A percentile compares a stretch with the other conserved stretches of the same genome.
phyloP scores from a whole-genome alignment of 2,113 vertebrate genomes.

The Gasterosteus nipponicus region DNA sequence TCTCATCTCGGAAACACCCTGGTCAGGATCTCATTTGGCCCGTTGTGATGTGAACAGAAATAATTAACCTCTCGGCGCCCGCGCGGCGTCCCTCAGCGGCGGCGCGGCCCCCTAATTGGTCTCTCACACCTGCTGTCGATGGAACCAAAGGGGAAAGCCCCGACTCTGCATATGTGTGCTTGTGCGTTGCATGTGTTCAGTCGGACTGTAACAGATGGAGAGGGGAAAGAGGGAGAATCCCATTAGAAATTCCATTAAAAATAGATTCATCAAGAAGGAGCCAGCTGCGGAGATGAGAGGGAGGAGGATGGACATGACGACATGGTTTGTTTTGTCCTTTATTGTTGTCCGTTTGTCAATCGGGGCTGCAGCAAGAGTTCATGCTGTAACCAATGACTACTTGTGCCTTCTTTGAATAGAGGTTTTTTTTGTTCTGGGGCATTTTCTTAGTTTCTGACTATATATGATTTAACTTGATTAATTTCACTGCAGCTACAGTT shows the following conservation, averaged over 20 bases:
- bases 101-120: conserved; percentile 61
- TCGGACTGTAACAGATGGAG: conserved; percentile 62
- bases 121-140: conserved; percentile 60
- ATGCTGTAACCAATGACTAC: neutral
- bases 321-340: conserved; percentile 18
- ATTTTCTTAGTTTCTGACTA: neutral
- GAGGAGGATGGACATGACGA: neutral
- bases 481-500: neutral
- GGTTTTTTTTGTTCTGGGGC: neutral
- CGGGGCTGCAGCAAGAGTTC: neutral
- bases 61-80: conserved; percentile 63
- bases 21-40: conserved; percentile 22
- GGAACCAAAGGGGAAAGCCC: conserved; percentile 37
- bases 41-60: conserved; percentile 52
- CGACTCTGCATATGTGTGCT: conserved; percentile 5
- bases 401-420: neutral
- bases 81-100: conserved; percentile 37
- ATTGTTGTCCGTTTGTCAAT: neutral
- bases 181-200: conserved; percentile 27
- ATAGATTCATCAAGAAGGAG: conserved; percentile 60
- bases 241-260: conserved; percentile 69
- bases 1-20: conserved; percentile 14
- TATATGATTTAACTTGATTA: neutral
- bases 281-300: conserved; percentile 61
- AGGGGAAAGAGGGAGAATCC: conserved; percentile 39